Evolutionary conservation across 1,140 invertebrate genomes (phyloP), one percentile per base, ranked within the genome.

Genomic region (Atta colombica): DNA sequence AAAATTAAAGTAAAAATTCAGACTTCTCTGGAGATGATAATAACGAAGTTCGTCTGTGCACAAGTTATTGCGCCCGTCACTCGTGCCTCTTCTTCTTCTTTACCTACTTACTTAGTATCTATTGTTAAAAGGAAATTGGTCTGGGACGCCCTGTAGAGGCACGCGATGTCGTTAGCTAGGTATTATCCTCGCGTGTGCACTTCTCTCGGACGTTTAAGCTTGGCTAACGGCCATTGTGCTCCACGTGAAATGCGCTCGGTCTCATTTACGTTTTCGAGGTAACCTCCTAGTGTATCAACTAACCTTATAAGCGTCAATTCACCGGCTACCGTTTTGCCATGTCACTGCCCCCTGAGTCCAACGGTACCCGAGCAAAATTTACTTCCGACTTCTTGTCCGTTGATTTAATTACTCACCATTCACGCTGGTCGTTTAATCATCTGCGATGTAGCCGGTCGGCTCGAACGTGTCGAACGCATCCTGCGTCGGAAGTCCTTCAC

Each of bases 381-480:
- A 84, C 80, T 84, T 84, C 80, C 69, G 58, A 39, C 58, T 75
- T 75, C 69, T 84, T 63, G 80, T 74, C 18, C 39, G 63, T 72
- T 75, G 80, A 84, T 69, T 86, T 86, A 86, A 86, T 86, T 81
- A 81, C 65, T 86, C 85, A 14, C 78, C 53, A 31, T 55, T 60
- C 81, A 28, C 68, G 65, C 77, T 39, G 86, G 53, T 86, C 89
- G 87, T 81, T 90, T 89, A 91, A 91, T 91, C 90, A 91, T 90
- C 81, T 68, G 12, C 58, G 65, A 85, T 74, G 78, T 84, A 85
- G 39, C 25, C 69, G 86, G 49, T 25, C 85, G 14, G 39, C 53
- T 87, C 68, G 88, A 81, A 90, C 89, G 81, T 88, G 89, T 90
- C 89, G 89, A 90, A 86, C 87, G 86, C 82, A 91, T 90, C 89